These are phyloP conservation scores for Selenia dentaria DNA, from an alignment of 2,888 invertebrate species.

Conservation along the genomic window DNA sequence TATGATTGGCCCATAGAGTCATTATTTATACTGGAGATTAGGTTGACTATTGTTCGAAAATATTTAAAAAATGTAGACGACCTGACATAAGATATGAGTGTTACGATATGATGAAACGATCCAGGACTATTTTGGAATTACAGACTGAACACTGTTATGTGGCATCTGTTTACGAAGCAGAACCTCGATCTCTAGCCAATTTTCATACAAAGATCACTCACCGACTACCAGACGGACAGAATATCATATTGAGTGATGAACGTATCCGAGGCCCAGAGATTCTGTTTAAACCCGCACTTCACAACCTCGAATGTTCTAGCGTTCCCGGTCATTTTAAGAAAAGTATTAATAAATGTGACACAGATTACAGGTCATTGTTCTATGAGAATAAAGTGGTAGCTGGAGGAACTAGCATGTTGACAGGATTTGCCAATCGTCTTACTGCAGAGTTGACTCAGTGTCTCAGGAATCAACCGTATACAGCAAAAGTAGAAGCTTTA, in stretches of 20 bases:
- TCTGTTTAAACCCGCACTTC: conserved; percentile 92
- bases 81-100: too few relatives aligned
- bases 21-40: too few relatives aligned
- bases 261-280: conserved; percentile 93
- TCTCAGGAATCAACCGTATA: conserved; percentile 81
- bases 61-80: too few relatives aligned
- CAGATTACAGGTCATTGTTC: conserved; percentile 93
- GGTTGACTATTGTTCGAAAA: too few relatives aligned
- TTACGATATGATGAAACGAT: too few relatives aligned
- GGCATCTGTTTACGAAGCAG: conserved; percentile 48
- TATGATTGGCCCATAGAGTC: too few relatives aligned
- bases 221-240: conserved; percentile 93
- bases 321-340: conserved; percentile 86
- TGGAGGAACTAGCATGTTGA: conserved; percentile 94
- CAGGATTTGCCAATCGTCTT: conserved; percentile 95
- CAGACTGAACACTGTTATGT: conserved; percentile 62
- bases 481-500: conserved; percentile 89
- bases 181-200: conserved; percentile 83
- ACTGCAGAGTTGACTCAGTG: conserved; percentile 92
- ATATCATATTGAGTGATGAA: conserved; percentile 90
- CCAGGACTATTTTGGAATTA: background rate
- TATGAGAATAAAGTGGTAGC: conserved; percentile 95
- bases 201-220: conserved; percentile 90
- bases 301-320: conserved; percentile 90
- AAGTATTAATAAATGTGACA: conserved; percentile 86